phyloP scores from a whole-genome alignment of 2,113 vertebrate genomes.

The Caranx ignobilis region DNA sequence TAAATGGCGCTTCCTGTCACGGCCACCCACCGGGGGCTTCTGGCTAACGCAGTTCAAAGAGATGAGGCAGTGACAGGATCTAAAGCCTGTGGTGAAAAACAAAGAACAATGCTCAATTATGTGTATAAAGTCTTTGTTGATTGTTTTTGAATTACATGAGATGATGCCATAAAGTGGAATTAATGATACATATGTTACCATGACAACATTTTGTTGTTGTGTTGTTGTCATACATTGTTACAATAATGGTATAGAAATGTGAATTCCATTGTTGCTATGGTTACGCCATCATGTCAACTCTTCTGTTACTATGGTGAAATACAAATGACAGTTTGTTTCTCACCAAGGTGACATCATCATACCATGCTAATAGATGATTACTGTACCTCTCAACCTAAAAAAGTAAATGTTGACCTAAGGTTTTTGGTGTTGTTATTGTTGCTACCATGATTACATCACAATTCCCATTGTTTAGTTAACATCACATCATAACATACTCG shows the following conservation, averaged over 20 bases:
- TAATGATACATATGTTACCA: not conserved
- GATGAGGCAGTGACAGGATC: not conserved
- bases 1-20: slow-evolving; percentile 29
- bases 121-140: not conserved
- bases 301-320: not conserved
- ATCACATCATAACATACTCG: not conserved
- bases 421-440: not conserved
- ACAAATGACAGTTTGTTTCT: not conserved
- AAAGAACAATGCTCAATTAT: not conserved
- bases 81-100: not conserved
- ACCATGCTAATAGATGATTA: not conserved
- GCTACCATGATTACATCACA: not conserved
- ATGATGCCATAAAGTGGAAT: not conserved
- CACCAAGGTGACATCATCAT: not conserved
- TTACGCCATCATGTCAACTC: not conserved
- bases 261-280: not conserved
- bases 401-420: not conserved
- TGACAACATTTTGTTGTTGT: not conserved
- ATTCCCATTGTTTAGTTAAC: not conserved
- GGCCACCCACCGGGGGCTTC: slow-evolving; percentile 24
- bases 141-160: not conserved
- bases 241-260: not conserved
- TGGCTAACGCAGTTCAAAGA: slow-evolving; percentile 36
- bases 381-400: not conserved
- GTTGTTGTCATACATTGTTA: not conserved